phyloP scores from a whole-genome alignment of 2,888 invertebrate genomes.

The Macaria notata region DNA sequence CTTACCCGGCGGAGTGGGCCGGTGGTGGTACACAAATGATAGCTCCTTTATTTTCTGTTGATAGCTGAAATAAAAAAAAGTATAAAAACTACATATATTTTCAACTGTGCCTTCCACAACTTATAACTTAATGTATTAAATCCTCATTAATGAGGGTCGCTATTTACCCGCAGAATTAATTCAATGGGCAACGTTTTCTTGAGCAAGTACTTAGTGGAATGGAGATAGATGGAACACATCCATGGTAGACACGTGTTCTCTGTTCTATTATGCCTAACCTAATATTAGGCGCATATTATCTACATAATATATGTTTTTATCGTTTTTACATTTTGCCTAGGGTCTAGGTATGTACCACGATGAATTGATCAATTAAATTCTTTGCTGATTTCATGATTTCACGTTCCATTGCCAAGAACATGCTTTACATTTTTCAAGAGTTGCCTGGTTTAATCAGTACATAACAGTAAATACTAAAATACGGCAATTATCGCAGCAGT shows the following conservation, averaged over 20 bases:
- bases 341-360: no score
- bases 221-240: background rate
- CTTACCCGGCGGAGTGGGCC: constrained; percentile 43
- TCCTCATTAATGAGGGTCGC: background rate
- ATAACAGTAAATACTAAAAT: no score
- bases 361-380: no score
- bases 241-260: background rate
- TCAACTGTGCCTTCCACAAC: background rate
- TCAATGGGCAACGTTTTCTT: background rate
- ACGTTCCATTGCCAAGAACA: no score
- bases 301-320: no score
- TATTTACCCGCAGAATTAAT: background rate
- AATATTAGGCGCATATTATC: no score
- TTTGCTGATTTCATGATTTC: no score
- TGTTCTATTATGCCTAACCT: no score
- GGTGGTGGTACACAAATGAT: constrained; percentile 52
- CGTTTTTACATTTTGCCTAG: no score
- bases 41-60: constrained; percentile 44
- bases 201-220: background rate
- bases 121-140: background rate
- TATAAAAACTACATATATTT: background rate
- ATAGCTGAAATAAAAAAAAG: constrained; percentile 44
- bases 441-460: no score
- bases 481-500: no score
- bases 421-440: no score